Percentiles rank a stretch among this genome's conserved stretches.
Conservation (phyloP, 2,113 vertebrate species). For the Uria lomvia region DNA sequence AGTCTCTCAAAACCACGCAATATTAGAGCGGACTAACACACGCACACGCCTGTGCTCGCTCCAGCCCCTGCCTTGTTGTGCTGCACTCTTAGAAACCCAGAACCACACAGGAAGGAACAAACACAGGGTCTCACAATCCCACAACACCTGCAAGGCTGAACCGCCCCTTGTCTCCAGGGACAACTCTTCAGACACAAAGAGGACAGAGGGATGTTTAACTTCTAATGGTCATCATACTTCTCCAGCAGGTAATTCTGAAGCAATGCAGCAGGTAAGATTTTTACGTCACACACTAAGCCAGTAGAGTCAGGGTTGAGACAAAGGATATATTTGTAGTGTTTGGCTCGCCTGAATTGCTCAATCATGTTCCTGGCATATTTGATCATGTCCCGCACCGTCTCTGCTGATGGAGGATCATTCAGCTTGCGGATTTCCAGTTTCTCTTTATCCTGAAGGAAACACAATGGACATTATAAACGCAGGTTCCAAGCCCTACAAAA, state of each 20-base stretch:
- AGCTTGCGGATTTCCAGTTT: constrained; percentile 86
- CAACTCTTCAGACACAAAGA: not conserved
- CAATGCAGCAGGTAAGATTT: not conserved
- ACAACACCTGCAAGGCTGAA: not conserved
- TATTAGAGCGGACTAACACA: not conserved
- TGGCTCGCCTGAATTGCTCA: constrained; percentile 87
- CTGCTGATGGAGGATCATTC: constrained; percentile 74
- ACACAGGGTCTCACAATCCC: not conserved
- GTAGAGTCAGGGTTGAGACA: not conserved
- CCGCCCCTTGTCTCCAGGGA: not conserved
- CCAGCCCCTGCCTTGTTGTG: not conserved
- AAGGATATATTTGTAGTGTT: constrained; percentile 94
- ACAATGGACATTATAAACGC: not conserved
- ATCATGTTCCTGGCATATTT: constrained; percentile 86
- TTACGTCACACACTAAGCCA: not conserved
- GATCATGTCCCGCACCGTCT: constrained; percentile 82
- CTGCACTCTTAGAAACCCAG: not conserved
- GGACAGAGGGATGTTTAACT: not conserved
- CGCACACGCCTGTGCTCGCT: not conserved
- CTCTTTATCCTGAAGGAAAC: constrained; percentile 80
- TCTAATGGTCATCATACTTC: not conserved
- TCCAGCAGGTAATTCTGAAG: not conserved
- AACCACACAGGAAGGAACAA: not conserved
- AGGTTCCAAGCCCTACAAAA: not conserved
- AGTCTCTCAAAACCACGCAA: not conserved